Evolutionary conservation across 2,797 vertebrate genomes (phyloP).

Genomic region (Carapus acus): DNA sequence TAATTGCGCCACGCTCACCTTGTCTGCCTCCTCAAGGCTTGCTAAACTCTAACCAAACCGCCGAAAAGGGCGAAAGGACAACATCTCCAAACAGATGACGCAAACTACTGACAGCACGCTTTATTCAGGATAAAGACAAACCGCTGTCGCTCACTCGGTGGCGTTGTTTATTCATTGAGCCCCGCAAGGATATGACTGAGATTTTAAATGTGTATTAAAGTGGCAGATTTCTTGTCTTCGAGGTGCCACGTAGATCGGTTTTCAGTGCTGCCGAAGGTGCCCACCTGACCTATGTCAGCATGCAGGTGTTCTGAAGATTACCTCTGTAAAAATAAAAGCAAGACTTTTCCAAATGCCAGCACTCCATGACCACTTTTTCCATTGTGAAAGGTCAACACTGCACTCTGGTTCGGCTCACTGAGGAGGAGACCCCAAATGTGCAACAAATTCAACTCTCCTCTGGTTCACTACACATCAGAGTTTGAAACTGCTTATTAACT

Average conservation of each 20-base stretch:
- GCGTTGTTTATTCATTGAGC: conserved; percentile 29
- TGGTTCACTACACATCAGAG: too few relatives aligned
- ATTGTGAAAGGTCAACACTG: not conserved
- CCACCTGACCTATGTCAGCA: conserved; percentile 48
- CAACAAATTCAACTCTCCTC: too few relatives aligned
- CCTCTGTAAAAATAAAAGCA: conserved; percentile 16
- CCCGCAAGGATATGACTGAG: conserved; percentile 33
- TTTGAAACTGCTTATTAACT: not conserved
- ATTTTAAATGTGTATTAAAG: conserved; percentile 57
- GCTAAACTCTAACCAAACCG: conserved; percentile 39
- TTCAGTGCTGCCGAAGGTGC: conserved; percentile 38
- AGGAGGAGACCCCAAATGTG: not conserved
- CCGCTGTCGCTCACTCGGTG: too few relatives aligned
- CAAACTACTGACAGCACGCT: too few relatives aligned
- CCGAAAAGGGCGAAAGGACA: conserved; percentile 51
- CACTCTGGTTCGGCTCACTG: not conserved
- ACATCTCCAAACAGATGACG: conserved; percentile 39
- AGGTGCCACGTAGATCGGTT: conserved; percentile 42
- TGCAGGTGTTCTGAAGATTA: conserved; percentile 14
- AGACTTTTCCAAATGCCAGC: conserved; percentile 1
- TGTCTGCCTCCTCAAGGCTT: conserved; percentile 25
- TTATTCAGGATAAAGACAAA: too few relatives aligned
- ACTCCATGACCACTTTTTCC: conserved; percentile 1
- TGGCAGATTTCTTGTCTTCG: conserved; percentile 51
- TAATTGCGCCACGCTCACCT: conserved; percentile 8